Conservation (phyloP, 2,797 vertebrate genomes). For the Furcifer pardalis region DNA sequence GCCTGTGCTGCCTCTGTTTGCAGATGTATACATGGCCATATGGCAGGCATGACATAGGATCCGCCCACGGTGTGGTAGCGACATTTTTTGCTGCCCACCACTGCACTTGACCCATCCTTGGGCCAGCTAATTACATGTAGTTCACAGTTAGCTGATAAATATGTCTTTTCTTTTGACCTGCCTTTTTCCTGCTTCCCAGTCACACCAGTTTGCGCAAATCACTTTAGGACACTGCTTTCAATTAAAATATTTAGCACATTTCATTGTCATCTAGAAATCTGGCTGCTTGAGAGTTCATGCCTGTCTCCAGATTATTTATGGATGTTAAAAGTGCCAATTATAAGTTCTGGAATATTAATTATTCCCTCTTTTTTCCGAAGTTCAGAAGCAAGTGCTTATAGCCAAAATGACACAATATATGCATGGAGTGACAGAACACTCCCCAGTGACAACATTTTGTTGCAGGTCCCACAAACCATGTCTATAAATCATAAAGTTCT, state of each 20-base stretch:
- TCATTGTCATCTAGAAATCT: conserved; percentile 4
- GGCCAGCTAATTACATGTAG: background rate
- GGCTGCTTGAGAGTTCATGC: background rate
- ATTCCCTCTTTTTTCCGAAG: background rate
- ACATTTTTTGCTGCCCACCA: no score
- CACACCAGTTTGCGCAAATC: background rate
- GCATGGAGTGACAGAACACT: background rate
- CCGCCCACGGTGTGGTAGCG: no score
- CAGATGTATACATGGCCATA: no score
- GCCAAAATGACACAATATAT: background rate
- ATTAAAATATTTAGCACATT: background rate
- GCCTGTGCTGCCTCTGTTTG: no score
- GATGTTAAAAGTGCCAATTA: background rate
- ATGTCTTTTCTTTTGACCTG: background rate
- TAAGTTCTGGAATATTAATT: background rate
- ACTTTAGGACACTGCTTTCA: background rate
- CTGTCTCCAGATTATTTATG: background rate
- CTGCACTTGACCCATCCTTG: no score
- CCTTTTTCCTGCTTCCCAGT: background rate
- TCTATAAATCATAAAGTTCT: background rate
- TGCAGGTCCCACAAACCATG: no score
- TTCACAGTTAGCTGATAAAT: background rate
- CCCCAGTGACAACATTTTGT: no score
- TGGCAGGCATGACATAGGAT: no score
- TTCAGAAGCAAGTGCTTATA: background rate